Evolutionary conservation across 2,888 invertebrate genomes (phyloP), one percentile per base, ranked within the genome.

Genomic region (Xylophagus ater): DNA sequence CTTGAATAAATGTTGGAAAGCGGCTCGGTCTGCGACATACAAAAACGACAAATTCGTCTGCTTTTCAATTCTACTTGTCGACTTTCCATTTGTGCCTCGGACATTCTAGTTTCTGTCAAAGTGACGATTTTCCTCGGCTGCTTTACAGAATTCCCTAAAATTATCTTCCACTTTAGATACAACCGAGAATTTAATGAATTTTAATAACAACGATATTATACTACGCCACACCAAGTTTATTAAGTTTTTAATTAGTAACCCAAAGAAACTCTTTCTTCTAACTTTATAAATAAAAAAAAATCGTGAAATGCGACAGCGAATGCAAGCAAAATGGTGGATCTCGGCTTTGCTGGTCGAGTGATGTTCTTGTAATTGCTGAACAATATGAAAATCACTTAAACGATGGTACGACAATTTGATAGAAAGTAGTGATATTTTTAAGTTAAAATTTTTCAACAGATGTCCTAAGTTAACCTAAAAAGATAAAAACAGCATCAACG

Each of bases 11-110:
- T 76, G 60, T 72, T 78, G 47, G 68, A 69, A 45, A 84, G 62
- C 40, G 75, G 69, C 46, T 69, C 71, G 49, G 74, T 71, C 56
- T 76, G 74, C 44, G 71, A 64, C 51, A 84, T 67, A 62, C 84
- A 84, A 63, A 84, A 84, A 49, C 84, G 73, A 61, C 84, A 85
- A 44, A 81, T 70, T 62, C 74, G 72, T 63, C 76, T 70, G 34
- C 68, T 65, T 58, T 74, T 71, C 43, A 84, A 59, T 49, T 69
- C 67, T 50, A 71, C 68, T 56, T 70, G 71, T 59, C 76, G 68
- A 52, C 67, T 71, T 55, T 76, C 76, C 76, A 76, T 76, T 58
- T 55, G 13, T 20, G 31, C 21, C 37, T 24, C 12, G n/a, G n/a
- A 8, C 13, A 9, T 9, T 6, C 13, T 9, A 13, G 9, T 29